Evolutionary conservation across 2,113 vertebrate genomes (phyloP).

Genomic region (Pelvicachromis taeniatus): DNA sequence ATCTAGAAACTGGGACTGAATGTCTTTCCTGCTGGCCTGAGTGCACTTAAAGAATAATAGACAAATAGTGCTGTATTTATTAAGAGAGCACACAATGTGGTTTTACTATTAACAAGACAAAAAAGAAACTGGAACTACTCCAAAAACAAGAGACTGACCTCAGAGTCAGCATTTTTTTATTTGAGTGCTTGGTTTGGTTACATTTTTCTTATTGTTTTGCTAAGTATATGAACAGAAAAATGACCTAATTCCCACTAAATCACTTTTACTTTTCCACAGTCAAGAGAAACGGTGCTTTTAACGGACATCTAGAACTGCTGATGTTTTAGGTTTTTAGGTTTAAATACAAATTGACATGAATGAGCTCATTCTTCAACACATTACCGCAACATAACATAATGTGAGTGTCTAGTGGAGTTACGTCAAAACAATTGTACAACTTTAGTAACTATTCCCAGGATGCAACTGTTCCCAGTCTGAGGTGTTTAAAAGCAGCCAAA

Average conservation of each 20-base stretch:
- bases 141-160: not conserved
- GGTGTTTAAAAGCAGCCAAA: slow-evolving; percentile 26
- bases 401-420: not conserved
- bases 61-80: slow-evolving; percentile 20
- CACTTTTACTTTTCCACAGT: not conserved
- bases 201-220: not conserved
- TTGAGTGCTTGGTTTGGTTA: not conserved
- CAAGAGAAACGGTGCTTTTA: not conserved
- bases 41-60: slow-evolving; percentile 9
- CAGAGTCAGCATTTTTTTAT: not conserved
- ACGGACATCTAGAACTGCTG: not conserved
- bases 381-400: not conserved
- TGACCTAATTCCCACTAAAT: not conserved
- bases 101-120: not conserved
- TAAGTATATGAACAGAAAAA: not conserved
- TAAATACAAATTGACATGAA: not conserved
- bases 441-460: not conserved
- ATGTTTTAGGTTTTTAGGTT: not conserved
- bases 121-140: not conserved
- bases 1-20: not conserved
- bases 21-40: not conserved
- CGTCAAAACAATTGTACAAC: not conserved
- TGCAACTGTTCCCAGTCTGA: not conserved
- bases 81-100: not conserved
- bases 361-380: not conserved